Conservation (phyloP, 30 jellyfish, hydroid and myxozoan species). For the Chironex yamaguchii region DNA sequence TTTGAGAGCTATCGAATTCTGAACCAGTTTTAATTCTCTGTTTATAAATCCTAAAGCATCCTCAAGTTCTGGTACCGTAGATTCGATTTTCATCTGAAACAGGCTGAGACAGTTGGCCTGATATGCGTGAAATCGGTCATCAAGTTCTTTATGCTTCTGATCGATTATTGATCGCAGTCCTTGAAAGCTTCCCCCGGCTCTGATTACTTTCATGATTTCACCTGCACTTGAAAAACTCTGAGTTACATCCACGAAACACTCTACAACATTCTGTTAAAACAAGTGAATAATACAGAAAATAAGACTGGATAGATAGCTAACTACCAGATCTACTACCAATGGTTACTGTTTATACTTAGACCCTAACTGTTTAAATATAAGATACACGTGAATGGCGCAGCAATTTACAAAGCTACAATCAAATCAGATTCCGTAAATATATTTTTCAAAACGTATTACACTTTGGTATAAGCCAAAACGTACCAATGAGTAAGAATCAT, state of each 20-base stretch:
- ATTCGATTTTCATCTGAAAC: not conserved
- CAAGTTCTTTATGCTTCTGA: not conserved
- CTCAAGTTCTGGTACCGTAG: slow-evolving; percentile 28
- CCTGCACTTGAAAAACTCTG: not conserved
- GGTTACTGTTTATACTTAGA: no score
- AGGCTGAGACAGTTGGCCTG: not conserved
- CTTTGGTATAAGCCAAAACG: no score
- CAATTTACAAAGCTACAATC: no score
- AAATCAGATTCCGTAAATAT: no score
- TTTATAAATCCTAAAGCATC: slow-evolving; percentile 46
- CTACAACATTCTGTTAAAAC: not conserved
- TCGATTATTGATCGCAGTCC: not conserved
- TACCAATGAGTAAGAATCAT: no score
- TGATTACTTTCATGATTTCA: not conserved
- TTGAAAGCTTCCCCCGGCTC: not conserved
- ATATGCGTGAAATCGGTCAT: not conserved
- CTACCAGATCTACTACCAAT: no score
- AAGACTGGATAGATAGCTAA: no score
- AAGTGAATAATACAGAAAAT: no score
- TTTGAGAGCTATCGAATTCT: slow-evolving; percentile 66
- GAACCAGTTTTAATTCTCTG: slow-evolving; percentile 51
- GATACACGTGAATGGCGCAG: no score
- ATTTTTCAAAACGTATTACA: no score
- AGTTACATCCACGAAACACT: not conserved
- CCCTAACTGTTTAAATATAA: no score